These are phyloP conservation scores for Dolichotis patagonum DNA, from an alignment of 2,113 vertebrate species.

Conservation along the genomic window DNA sequence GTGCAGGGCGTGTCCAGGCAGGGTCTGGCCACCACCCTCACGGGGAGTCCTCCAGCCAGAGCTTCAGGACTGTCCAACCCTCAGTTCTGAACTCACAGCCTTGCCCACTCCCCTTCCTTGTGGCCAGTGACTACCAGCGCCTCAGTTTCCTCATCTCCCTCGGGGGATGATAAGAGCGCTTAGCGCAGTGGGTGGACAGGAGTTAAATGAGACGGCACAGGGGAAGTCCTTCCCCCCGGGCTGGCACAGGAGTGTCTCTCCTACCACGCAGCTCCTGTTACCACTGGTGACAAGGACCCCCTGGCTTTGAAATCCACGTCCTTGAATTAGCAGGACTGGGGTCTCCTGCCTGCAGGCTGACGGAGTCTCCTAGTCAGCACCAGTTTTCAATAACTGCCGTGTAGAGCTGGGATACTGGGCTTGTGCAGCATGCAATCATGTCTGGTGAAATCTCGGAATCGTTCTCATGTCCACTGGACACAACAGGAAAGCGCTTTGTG, in stretches of 20 bases:
- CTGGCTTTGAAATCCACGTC: too few relatives aligned
- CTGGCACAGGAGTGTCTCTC: background rate
- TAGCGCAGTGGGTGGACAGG: background rate
- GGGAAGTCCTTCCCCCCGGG: background rate
- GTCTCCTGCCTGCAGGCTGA: conserved; percentile 44
- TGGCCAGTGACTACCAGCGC: background rate
- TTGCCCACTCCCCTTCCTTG: background rate
- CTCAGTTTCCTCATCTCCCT: background rate
- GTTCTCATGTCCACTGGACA: background rate
- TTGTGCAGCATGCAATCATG: background rate
- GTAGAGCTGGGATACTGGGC: background rate
- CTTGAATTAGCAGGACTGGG: conserved; percentile 20
- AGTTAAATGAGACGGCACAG: background rate
- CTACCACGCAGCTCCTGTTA: accelerated
- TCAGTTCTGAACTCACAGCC: background rate
- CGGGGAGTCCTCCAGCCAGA: background rate
- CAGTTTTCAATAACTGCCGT: conserved; percentile 15
- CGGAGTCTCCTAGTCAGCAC: conserved; percentile 39
- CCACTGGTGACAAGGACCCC: accelerated
- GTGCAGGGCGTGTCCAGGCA: too few relatives aligned
- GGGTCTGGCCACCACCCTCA: background rate
- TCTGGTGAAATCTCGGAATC: background rate
- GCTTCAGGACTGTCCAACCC: background rate
- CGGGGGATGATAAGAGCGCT: background rate
- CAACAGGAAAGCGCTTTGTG: background rate